These are phyloP conservation scores for Linnaemya vulpina DNA, from an alignment of 2,888 invertebrate species.

Conservation along the genomic window DNA sequence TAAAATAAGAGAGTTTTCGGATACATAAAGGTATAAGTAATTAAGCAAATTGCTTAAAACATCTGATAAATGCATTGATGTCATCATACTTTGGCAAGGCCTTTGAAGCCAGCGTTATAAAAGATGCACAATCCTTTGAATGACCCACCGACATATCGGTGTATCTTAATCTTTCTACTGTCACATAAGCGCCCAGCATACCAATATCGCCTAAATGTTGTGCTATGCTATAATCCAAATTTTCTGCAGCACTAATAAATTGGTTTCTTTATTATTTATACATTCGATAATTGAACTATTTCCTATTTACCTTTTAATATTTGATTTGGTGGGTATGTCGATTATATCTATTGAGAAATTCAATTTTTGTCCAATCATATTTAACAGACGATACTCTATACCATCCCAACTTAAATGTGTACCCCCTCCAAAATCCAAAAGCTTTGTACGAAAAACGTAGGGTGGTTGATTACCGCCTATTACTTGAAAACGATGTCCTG, in stretches of 20 bases:
- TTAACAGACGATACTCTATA: conserved; percentile 87
- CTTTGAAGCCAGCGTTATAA: conserved; percentile 90
- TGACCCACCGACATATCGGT: conserved; percentile 87
- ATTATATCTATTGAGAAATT: conserved; percentile 89
- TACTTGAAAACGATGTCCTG: conserved; percentile 89
- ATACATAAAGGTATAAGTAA: neutral
- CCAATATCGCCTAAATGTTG: conserved; percentile 86
- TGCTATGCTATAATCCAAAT: conserved; percentile 85
- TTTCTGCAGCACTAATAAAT: conserved; percentile 85
- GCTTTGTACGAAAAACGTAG: conserved; percentile 85
- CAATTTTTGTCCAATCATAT: conserved; percentile 85
- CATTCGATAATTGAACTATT: no score
- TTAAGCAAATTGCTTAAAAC: neutral
- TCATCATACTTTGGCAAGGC: conserved; percentile 87
- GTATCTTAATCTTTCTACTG: conserved; percentile 82
- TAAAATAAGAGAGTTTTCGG: conserved; percentile 77
- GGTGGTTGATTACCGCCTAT: conserved; percentile 89
- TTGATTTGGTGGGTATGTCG: conserved; percentile 84
- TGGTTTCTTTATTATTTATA: neutral
- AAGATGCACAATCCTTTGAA: conserved; percentile 90
- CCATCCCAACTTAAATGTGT: conserved; percentile 85
- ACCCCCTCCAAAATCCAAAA: conserved; percentile 78
- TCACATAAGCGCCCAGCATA: conserved; percentile 88
- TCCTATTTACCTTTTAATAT: conserved; percentile 83
- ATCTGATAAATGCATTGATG: neutral